phyloP scores from a whole-genome alignment of 2,113 vertebrate genomes.

The Malaclemys terrapin region DNA sequence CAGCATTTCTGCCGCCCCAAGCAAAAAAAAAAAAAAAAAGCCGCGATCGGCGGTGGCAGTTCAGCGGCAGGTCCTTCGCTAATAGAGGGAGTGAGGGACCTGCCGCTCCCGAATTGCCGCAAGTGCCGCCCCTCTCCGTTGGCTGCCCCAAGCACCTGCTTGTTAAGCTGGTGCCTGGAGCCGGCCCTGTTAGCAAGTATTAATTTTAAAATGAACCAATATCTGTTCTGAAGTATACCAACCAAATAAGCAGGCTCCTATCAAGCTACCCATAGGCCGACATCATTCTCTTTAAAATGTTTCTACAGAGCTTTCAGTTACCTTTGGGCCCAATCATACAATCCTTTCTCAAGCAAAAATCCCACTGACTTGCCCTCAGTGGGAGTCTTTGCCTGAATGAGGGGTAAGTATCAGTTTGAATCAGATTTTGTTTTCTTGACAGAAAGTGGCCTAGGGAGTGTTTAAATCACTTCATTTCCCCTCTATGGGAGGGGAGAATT shows the following conservation, averaged over 20 bases:
- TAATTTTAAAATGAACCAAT: not conserved
- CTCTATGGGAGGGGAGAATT: not conserved
- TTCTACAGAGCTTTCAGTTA: not conserved
- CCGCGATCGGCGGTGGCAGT: no score
- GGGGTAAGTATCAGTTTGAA: not conserved
- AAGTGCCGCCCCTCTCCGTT: no score
- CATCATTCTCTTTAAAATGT: not conserved
- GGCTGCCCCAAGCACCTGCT: no score
- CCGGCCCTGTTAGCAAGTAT: not conserved
- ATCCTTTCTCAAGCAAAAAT: not conserved
- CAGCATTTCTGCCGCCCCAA: no score
- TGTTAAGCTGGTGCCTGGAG: no score
- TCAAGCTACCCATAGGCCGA: not conserved
- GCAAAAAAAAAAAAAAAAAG: no score
- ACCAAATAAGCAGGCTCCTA: accelerated
- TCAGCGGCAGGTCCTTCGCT: no score
- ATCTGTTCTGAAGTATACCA: not conserved
- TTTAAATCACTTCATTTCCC: not conserved
- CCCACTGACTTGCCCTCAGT: accelerated
- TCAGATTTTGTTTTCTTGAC: not conserved
- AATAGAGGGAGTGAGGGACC: no score
- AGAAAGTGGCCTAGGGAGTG: not conserved
- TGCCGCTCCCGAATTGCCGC: no score
- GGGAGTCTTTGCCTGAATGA: not conserved
- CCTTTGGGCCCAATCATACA: not conserved